Conservation (phyloP, 2,888 invertebrate genomes). For the Blastobasis adustella region DNA sequence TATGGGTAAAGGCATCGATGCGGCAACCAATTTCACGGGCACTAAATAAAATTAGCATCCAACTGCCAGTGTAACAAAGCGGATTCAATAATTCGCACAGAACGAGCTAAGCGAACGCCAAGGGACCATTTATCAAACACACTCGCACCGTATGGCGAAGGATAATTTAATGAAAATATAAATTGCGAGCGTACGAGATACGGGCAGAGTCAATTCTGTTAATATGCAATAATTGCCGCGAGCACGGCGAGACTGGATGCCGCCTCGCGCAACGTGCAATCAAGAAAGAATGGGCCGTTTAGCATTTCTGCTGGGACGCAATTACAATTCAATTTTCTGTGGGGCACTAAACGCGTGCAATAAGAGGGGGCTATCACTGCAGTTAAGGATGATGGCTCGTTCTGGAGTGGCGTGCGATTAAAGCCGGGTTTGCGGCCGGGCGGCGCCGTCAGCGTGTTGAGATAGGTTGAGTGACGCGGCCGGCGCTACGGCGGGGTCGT, state of each 20-base stretch:
- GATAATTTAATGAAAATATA: slow-evolving; percentile 45
- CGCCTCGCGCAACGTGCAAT: slow-evolving; percentile 35
- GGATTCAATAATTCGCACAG: slow-evolving; percentile 61
- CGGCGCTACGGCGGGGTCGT: slow-evolving; percentile 1
- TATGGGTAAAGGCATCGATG: slow-evolving; percentile 38
- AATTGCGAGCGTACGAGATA: slow-evolving; percentile 26
- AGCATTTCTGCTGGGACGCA: slow-evolving; percentile 50
- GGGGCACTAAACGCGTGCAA: slow-evolving; percentile 41
- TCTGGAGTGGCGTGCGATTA: slow-evolving; percentile 30
- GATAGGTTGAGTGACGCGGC: slow-evolving; percentile 20
- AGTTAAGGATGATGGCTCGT: slow-evolving; percentile 25
- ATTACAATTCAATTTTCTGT: slow-evolving; percentile 65
- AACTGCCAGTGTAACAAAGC: slow-evolving; percentile 64
- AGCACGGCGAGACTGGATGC: slow-evolving; percentile 25
- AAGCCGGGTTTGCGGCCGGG: slow-evolving; percentile 32
- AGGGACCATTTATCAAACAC: slow-evolving; percentile 50
- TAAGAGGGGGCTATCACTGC: slow-evolving; percentile 22
- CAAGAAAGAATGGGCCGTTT: slow-evolving; percentile 50
- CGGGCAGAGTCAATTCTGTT: slow-evolving; percentile 45
- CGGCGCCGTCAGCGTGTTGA: slow-evolving; percentile 24
- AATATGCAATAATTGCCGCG: slow-evolving; percentile 58
- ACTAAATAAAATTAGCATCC: slow-evolving; percentile 70
- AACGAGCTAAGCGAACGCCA: slow-evolving; percentile 51
- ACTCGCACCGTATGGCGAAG: slow-evolving; percentile 35
- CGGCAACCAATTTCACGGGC: slow-evolving; percentile 64